Percentiles rank a stretch among this genome's conserved stretches.
These are phyloP conservation scores for Phylloscopus whistleri DNA, from an alignment of 2,113 vertebrate genomes.

Conservation along the genomic window DNA sequence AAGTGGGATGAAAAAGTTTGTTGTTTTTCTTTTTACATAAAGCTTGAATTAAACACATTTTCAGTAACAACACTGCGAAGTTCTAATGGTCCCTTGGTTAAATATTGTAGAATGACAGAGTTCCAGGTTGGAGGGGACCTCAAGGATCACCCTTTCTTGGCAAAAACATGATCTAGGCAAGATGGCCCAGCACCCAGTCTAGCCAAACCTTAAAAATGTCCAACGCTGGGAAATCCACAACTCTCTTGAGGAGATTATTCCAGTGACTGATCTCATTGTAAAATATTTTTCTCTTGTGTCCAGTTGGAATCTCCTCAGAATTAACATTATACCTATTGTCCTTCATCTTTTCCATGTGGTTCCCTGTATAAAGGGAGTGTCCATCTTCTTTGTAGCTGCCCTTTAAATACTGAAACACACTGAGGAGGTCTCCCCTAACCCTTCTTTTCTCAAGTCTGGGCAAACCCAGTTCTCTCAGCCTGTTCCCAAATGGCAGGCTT, in stretches of 20 bases:
- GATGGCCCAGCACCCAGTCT: neutral
- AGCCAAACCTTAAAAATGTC: neutral
- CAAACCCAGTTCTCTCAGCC: neutral
- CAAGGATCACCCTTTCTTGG: neutral
- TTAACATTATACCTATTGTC: neutral
- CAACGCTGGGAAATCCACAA: neutral
- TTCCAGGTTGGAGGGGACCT: neutral
- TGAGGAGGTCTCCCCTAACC: neutral
- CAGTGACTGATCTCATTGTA: neutral
- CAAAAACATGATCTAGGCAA: neutral
- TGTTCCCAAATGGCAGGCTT: neutral
- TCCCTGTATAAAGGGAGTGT: neutral
- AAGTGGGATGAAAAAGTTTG: neutral
- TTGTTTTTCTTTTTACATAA: neutral
- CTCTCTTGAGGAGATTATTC: neutral
- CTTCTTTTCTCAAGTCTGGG: neutral
- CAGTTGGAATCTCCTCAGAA: neutral
- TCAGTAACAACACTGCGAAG: neutral
- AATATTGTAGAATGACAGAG: neutral
- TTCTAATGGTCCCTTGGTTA: neutral
- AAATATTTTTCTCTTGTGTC: neutral
- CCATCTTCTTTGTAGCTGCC: neutral
- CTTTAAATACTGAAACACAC: neutral
- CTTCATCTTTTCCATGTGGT: neutral
- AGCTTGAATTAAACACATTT: neutral